Percentiles rank a stretch among this genome's conserved stretches.
phyloP scores from a whole-genome alignment of 2,888 invertebrate species.

The Harmothoe impar region DNA sequence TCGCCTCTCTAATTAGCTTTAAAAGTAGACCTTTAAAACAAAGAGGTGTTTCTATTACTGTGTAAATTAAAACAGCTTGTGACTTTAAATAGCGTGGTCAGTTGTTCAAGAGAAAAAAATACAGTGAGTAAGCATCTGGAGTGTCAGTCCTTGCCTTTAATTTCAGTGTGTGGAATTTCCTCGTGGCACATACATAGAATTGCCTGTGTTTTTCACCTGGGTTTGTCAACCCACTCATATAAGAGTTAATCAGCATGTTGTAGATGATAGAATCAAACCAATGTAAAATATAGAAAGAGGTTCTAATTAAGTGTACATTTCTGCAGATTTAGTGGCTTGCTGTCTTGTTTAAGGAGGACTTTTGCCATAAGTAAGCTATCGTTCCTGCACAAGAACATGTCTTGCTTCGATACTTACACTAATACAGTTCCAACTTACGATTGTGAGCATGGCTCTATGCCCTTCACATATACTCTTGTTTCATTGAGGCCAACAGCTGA shows the following conservation, averaged over 20 bases:
- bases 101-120: not conserved
- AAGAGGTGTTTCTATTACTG: too few species aligned
- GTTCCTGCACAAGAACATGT: not conserved
- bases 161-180: not conserved
- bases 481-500: constrained; percentile 31
- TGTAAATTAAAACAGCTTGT: too few species aligned
- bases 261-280: constrained; percentile 27
- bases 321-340: not conserved
- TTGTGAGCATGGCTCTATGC: not conserved
- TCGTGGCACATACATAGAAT: not conserved
- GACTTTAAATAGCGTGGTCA: too few species aligned
- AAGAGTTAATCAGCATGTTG: constrained; percentile 11
- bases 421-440: constrained; percentile 20
- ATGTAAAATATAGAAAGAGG: constrained; percentile 19
- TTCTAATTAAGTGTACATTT: not conserved
- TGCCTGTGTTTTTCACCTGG: not conserved
- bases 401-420: constrained; percentile 10
- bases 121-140: not conserved
- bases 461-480: not conserved
- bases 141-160: not conserved
- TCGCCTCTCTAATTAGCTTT: too few species aligned
- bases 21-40: too few species aligned
- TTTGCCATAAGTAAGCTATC: not conserved
- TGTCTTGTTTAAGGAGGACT: not conserved
- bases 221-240: not conserved